Conservation (phyloP, 2,113 vertebrate species). For the Leiothrix lutea region DNA sequence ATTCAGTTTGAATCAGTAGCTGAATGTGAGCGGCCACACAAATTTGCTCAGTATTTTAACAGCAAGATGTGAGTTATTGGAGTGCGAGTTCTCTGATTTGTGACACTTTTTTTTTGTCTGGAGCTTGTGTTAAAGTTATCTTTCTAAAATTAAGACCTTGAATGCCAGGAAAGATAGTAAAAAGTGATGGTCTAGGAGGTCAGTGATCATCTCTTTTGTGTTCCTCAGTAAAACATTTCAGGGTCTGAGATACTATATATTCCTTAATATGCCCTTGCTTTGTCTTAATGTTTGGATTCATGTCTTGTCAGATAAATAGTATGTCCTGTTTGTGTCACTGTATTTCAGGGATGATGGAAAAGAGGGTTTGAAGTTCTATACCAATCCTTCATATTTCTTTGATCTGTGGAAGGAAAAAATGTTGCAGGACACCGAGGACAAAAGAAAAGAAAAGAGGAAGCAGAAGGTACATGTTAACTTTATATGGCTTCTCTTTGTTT, state of each 20-base stretch:
- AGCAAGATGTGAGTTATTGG: neutral
- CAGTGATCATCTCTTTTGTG: neutral
- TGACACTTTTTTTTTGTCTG: neutral
- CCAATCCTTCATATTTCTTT: constrained; percentile 98
- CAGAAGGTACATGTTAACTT: constrained; percentile 84
- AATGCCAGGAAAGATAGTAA: neutral
- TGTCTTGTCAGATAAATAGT: neutral
- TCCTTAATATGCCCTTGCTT: neutral
- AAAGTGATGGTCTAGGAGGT: neutral
- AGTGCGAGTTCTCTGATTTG: neutral
- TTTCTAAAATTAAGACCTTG: neutral
- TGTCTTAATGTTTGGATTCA: neutral
- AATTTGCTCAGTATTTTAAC: neutral
- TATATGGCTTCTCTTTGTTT: neutral
- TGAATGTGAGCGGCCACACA: neutral
- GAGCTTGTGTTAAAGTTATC: neutral
- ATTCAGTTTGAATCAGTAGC: neutral
- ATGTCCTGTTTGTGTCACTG: neutral
- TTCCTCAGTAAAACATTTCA: neutral
- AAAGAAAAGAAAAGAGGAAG: constrained; percentile 96
- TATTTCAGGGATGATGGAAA: constrained; percentile 93
- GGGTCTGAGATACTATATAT: neutral
- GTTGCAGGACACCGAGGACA: constrained; percentile 98
- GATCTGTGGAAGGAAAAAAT: constrained; percentile 99
- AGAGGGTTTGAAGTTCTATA: constrained; percentile 97